Conservation (phyloP, 2,113 vertebrate species). For the Australoheros scitulus region DNA sequence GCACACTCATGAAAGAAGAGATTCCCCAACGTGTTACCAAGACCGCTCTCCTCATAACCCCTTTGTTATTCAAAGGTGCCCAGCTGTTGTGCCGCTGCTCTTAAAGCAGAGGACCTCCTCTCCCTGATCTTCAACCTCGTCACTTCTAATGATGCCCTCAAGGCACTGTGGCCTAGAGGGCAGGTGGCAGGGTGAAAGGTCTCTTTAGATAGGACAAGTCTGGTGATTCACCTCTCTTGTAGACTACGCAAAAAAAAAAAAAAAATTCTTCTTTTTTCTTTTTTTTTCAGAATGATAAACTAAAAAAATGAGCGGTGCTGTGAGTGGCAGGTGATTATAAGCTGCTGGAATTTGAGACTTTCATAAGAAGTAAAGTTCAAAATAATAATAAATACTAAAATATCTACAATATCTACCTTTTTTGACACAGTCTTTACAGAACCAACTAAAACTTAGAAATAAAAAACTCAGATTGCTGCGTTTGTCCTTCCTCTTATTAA, state of each 20-base stretch:
- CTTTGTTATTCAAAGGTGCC: conserved; percentile 57
- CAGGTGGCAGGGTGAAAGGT: conserved; percentile 70
- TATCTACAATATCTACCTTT: not conserved
- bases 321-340: not conserved
- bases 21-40: conserved; percentile 51
- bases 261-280: accelerated
- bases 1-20: conserved; percentile 59
- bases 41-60: conserved; percentile 29
- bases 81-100: conserved; percentile 66
- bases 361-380: not conserved
- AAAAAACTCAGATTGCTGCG: not conserved
- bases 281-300: not conserved
- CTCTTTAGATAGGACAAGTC: conserved; percentile 33
- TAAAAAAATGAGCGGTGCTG: not conserved
- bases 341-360: not conserved
- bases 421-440: not conserved
- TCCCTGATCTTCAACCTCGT: conserved; percentile 62
- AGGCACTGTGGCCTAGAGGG: conserved; percentile 64
- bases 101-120: conserved; percentile 50
- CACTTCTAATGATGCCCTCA: conserved; percentile 71
- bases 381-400: not conserved
- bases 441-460: not conserved
- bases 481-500: not conserved
- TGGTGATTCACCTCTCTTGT: conserved; percentile 18
- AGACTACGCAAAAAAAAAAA: too few relatives aligned